These are phyloP conservation scores for Cygnus atratus DNA, from an alignment of 2,113 vertebrate genomes.

Conservation along the genomic window DNA sequence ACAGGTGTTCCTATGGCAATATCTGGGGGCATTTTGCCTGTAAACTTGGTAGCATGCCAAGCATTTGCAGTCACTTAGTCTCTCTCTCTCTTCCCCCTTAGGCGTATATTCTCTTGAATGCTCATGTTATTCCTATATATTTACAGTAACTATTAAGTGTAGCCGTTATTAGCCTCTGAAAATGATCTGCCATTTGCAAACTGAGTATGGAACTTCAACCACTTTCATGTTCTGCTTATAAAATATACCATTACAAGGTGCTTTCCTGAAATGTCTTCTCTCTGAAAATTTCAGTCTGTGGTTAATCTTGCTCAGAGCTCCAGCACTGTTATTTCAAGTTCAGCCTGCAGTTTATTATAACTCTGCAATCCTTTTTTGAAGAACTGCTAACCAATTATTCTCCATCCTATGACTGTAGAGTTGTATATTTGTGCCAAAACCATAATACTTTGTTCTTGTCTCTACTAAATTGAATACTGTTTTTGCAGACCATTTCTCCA, in stretches of 20 bases:
- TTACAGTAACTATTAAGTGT: background rate
- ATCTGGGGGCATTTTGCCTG: background rate
- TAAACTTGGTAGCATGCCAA: background rate
- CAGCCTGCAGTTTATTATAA: slow-evolving; percentile 36
- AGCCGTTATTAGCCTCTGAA: background rate
- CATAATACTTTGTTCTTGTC: slow-evolving; percentile 61
- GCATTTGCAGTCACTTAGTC: background rate
- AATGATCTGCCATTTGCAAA: background rate
- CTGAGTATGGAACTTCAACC: background rate
- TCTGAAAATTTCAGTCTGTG: background rate
- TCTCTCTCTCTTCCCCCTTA: background rate
- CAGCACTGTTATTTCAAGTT: slow-evolving; percentile 38
- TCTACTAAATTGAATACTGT: slow-evolving; percentile 48
- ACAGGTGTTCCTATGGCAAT: background rate
- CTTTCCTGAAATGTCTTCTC: slow-evolving; percentile 20
- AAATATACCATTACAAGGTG: background rate
- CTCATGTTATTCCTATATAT: background rate
- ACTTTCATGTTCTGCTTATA: background rate
- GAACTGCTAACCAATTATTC: slow-evolving; percentile 61
- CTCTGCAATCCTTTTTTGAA: slow-evolving; percentile 34
- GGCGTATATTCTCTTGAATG: background rate
- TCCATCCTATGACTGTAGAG: slow-evolving; percentile 18
- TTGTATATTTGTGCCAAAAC: slow-evolving; percentile 51
- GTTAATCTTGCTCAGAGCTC: slow-evolving; percentile 43
- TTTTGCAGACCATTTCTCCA: slow-evolving; percentile 43